phyloP scores from a whole-genome alignment of 2,113 vertebrate species.

The Puffinus mauretanicus region DNA sequence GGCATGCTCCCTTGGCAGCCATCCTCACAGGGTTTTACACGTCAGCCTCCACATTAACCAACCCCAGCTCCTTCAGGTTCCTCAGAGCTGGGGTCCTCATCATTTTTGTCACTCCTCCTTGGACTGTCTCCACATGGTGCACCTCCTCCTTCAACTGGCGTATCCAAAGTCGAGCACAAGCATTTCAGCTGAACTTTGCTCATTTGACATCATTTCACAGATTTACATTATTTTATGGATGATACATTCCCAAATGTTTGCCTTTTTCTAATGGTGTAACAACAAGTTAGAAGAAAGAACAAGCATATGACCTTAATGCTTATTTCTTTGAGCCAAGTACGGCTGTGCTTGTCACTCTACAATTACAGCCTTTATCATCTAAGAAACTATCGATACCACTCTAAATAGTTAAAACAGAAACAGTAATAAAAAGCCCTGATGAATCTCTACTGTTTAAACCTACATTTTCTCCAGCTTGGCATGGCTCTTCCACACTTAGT shows the following conservation, averaged over 20 bases:
- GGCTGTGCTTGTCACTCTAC: background rate
- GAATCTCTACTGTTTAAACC: background rate
- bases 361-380: background rate
- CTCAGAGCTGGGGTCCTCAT: background rate
- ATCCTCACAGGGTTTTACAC: background rate
- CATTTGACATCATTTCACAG: background rate
- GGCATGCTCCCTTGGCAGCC: background rate
- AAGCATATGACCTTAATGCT: background rate
- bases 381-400: background rate
- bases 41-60: background rate
- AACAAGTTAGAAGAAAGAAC: background rate
- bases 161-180: background rate
- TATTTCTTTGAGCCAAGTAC: background rate
- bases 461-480: background rate
- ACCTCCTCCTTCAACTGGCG: background rate
- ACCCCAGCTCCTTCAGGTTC: background rate
- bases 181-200: background rate
- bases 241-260: background rate
- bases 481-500: background rate
- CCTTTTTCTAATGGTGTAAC: background rate
- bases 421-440: background rate
- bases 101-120: background rate
- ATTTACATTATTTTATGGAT: background rate
- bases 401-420: background rate
- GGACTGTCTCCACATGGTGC: background rate